Evolutionary conservation across 2,797 vertebrate species (phyloP), one percentile per base, ranked within the genome.

Genomic region (Trachops cirrhosus): DNA sequence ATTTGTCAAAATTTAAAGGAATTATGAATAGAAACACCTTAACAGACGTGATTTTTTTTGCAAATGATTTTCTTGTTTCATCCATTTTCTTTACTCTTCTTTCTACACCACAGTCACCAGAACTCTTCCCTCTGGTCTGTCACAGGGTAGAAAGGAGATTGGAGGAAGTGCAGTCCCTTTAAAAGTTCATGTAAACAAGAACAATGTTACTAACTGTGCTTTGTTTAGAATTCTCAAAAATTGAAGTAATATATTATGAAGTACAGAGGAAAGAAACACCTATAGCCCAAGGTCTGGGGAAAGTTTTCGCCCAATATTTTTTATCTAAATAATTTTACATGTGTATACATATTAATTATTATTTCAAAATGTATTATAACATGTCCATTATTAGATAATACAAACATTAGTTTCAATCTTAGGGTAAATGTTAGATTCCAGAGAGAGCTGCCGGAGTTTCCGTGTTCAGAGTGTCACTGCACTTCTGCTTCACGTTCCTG

Each of bases 91-190:
- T 83, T 83, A 18, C 0, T 29, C 19, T 7, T 26, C 16, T 74
- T 70, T 75, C 5, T 22, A 62, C 14, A 37, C 29, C 1, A 4
- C 3, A 54, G 10, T 50, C 19, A n/a, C 0, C 3, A 46, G 37
- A 39, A 9, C 2, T 44, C 19, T 11, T 54, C 34, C 29, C 10
- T 46, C 10, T 0, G 14, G 1, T 9, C 5, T 46, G 24, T 1
- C 12, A 44, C 9, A 14, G 9, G 2, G 8, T 34, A 9, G 10
- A 41, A 77, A 46, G 3, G 9, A 4, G 2, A 0, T n/a, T 32
- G 26, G 12, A 12, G 0, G 5, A 16, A 8, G 41, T 21, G 2
- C 16, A 19, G 6, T 41, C 37, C 11, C 6, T 73, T 37, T n/a
- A 77, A 11, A 67, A 1, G 2, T 82, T 52, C 22, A 64, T 34